Percentiles rank a stretch among this genome's conserved stretches.
phyloP scores from a whole-genome alignment of 2,888 invertebrate genomes.

The Acrocera orbiculus region DNA sequence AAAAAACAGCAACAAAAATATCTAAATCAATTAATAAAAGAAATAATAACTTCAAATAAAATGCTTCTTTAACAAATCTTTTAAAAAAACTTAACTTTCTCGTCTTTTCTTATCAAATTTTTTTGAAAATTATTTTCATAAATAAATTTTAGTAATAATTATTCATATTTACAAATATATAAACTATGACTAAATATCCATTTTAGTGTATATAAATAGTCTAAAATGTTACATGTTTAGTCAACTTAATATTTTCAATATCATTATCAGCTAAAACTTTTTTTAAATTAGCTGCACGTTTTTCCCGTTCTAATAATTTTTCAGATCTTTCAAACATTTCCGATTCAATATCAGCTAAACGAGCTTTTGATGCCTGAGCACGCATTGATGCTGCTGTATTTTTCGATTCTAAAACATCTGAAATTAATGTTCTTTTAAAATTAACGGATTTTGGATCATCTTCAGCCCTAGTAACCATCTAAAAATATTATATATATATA shows the following conservation, averaged over 20 bases:
- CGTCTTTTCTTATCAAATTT: no score
- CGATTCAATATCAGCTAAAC: constrained; percentile 52
- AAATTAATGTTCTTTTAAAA: constrained; percentile 48
- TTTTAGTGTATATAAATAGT: background rate
- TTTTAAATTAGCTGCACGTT: constrained; percentile 49
- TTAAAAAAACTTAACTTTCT: no score
- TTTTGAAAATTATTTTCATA: no score
- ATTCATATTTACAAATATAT: no score
- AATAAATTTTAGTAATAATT: no score
- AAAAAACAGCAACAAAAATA: no score
- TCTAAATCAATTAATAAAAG: no score
- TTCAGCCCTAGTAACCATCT: constrained; percentile 7
- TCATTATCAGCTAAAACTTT: constrained; percentile 48
- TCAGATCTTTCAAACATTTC: constrained; percentile 58
- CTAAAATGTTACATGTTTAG: constrained; percentile 5
- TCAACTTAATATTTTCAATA: constrained; percentile 10
- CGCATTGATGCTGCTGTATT: constrained; percentile 43
- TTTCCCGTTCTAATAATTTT: constrained; percentile 49
- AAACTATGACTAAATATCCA: no score
- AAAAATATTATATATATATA: background rate
- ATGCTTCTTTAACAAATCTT: no score
- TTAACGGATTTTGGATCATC: constrained; percentile 20
- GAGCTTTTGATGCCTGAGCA: constrained; percentile 46
- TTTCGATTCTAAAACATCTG: constrained; percentile 24
- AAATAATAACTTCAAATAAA: no score